These are phyloP conservation scores for Drosophila pseudotakahashii DNA, from an alignment of 2,888 invertebrate genomes.

Conservation along the genomic window DNA sequence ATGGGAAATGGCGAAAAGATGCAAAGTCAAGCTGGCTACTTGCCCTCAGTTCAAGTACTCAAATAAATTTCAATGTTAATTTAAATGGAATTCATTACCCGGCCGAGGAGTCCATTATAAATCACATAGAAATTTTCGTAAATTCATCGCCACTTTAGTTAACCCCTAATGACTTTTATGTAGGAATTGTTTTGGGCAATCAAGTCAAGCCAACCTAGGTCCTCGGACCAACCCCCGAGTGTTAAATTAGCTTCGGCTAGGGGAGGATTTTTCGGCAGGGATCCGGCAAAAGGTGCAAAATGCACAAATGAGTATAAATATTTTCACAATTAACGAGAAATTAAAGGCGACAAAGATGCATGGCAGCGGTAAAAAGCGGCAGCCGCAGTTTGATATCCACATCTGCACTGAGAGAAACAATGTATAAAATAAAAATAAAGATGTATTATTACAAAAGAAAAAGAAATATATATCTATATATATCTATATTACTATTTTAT, in stretches of 20 bases:
- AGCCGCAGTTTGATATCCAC: conserved; percentile 50
- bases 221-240: conserved; percentile 58
- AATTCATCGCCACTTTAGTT: conserved; percentile 84
- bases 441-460: too few species aligned
- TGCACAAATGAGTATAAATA: conserved; percentile 83
- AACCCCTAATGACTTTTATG: conserved; percentile 83
- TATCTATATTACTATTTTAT: too few species aligned
- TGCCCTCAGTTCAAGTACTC: conserved; percentile 61
- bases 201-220: conserved; percentile 66
- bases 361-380: conserved; percentile 51
- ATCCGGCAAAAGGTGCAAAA: conserved; percentile 77
- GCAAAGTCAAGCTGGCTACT: conserved; percentile 61
- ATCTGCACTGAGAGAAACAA: conserved; percentile 6
- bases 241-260: conserved; percentile 63
- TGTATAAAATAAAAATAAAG: neutral
- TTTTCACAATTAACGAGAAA: conserved; percentile 83
- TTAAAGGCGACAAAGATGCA: conserved; percentile 79
- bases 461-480: too few species aligned
- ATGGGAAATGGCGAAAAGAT: conserved; percentile 52
- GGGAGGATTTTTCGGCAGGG: conserved; percentile 49
- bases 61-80: conserved; percentile 80
- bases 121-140: conserved; percentile 80
- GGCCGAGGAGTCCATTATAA: conserved; percentile 72
- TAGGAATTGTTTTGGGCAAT: conserved; percentile 77
- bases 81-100: conserved; percentile 72